phyloP scores from a whole-genome alignment of 2,113 vertebrate genomes.

The Perccottus glenii region DNA sequence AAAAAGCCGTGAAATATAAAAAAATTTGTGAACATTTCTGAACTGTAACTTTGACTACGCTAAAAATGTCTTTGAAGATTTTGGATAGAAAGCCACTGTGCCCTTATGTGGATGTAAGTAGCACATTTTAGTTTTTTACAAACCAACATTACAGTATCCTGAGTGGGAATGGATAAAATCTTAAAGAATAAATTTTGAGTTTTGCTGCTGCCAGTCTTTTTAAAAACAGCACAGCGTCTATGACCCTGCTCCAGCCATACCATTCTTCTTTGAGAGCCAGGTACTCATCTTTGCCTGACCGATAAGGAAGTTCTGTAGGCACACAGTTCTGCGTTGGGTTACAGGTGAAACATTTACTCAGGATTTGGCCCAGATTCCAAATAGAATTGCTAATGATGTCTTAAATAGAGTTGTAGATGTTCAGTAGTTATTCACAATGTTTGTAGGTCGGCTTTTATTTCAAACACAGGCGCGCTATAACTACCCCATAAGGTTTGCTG shows the following conservation, averaged over 20 bases:
- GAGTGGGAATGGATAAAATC: too few species aligned
- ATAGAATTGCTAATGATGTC: neutral
- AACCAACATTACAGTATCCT: too few species aligned
- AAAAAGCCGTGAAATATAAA: neutral
- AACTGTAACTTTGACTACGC: conserved; percentile 1
- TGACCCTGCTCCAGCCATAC: too few species aligned
- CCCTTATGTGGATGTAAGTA: neutral
- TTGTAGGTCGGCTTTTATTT: conserved; percentile 16
- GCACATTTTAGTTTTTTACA: conserved; percentile 2
- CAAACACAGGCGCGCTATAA: neutral
- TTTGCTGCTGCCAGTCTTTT: too few species aligned
- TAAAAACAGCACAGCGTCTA: too few species aligned
- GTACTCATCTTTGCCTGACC: too few species aligned
- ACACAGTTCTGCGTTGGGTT: too few species aligned
- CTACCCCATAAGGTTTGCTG: conserved; percentile 14
- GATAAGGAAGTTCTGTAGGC: too few species aligned
- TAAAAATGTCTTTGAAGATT: conserved; percentile 13
- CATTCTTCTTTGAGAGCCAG: too few species aligned
- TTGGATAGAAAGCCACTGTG: conserved; percentile 6
- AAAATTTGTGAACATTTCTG: conserved; percentile 4
- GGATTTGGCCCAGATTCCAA: neutral
- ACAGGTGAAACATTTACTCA: too few species aligned
- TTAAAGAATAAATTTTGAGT: too few species aligned
- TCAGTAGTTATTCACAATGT: conserved; percentile 8
- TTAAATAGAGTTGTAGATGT: too few species aligned